A percentile compares a stretch with the other conserved stretches of the same genome.
Conservation (phyloP, 2,797 vertebrate species). For the Catamblyrhynchus diadema region DNA sequence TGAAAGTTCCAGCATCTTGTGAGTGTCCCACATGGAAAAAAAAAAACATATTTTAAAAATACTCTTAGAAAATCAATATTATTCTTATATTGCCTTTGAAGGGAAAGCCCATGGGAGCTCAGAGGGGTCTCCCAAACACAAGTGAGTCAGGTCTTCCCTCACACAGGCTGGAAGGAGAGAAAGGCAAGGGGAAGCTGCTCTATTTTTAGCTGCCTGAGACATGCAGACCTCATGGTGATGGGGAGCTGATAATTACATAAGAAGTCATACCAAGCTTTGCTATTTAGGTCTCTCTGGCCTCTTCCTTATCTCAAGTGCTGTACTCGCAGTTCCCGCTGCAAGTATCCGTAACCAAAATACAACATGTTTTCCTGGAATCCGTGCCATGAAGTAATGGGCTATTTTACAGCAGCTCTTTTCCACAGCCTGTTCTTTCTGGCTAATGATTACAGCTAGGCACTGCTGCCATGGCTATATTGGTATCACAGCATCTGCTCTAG, state of each 20-base stretch:
- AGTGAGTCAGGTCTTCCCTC: neutral
- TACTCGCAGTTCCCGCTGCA: neutral
- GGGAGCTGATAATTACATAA: conserved; percentile 22
- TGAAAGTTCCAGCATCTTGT: neutral
- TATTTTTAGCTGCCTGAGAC: conserved; percentile 45
- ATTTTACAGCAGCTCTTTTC: neutral
- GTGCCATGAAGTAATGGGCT: conserved; percentile 5
- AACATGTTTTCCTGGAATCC: conserved; percentile 34
- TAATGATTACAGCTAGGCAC: neutral
- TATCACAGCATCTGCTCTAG: neutral
- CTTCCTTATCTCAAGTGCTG: conserved; percentile 35
- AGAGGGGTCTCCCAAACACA: neutral
- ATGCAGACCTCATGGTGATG: neutral
- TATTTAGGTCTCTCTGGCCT: conserved; percentile 40
- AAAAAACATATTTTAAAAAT: neutral
- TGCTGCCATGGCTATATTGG: rapidly evolving
- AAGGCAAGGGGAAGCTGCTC: neutral
- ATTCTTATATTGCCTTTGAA: neutral
- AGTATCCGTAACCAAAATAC: neutral
- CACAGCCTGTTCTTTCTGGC: neutral
- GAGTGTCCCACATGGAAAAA: neutral
- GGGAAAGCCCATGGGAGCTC: rapidly evolving
- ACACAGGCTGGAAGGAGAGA: neutral
- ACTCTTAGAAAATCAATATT: neutral
- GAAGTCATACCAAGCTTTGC: neutral